A percentile compares a stretch with the other conserved stretches of the same genome.
Evolutionary conservation across 2,113 vertebrate species (phyloP).

Genomic region (Oreotrochilus melanogaster): DNA sequence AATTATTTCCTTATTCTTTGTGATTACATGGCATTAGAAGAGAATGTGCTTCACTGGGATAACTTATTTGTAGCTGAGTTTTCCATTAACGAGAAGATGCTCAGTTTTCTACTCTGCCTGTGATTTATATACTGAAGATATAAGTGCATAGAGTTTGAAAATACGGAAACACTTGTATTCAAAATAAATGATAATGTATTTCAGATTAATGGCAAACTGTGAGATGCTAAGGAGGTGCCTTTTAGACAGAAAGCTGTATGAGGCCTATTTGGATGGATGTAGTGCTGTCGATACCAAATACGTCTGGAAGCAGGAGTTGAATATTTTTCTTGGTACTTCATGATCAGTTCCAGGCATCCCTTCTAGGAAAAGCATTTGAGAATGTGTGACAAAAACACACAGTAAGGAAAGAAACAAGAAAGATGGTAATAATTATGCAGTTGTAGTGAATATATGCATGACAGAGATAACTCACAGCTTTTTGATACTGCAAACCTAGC

Average conservation of each 20-base stretch:
- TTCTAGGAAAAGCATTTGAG: background rate
- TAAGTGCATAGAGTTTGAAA: background rate
- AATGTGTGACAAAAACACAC: background rate
- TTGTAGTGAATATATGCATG: background rate
- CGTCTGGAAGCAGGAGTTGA: background rate
- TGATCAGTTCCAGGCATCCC: background rate
- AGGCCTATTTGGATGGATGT: background rate
- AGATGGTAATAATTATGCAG: background rate
- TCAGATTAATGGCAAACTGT: background rate
- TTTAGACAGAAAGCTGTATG: background rate
- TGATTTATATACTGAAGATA: background rate
- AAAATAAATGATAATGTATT: background rate
- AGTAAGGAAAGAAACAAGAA: background rate
- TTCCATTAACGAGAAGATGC: background rate
- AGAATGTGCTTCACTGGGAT: background rate
- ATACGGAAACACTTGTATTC: background rate
- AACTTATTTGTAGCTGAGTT: slow-evolving; percentile 27
- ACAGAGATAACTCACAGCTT: background rate
- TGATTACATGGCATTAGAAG: slow-evolving; percentile 36
- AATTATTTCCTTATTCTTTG: slow-evolving; percentile 49
- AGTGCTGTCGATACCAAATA: background rate
- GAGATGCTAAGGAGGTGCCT: background rate
- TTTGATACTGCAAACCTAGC: background rate
- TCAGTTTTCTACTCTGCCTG: background rate
- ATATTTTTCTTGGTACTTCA: background rate